Percentiles rank a stretch among this genome's conserved stretches.
phyloP scores from a whole-genome alignment of 2,888 invertebrate species.

The Halocaridina rubra region DNA sequence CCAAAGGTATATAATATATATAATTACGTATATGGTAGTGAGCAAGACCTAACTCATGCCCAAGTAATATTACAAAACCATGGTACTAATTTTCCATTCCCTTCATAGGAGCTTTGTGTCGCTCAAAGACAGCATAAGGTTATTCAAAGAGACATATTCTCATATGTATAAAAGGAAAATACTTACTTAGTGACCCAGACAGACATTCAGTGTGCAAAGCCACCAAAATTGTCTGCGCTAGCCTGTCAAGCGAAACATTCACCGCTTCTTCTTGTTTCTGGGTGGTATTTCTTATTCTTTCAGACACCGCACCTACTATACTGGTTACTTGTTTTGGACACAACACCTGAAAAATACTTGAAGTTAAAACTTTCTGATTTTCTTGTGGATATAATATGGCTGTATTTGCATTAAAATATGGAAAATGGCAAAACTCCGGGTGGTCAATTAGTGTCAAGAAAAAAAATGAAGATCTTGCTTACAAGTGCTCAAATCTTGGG shows the following conservation, averaged over 20 bases:
- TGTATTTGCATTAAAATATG: background rate
- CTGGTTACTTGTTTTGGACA: constrained; percentile 55
- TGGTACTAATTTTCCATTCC: no score
- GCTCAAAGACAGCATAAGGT: no score
- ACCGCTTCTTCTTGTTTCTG: background rate
- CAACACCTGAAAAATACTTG: constrained; percentile 33
- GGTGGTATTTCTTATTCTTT: constrained; percentile 17
- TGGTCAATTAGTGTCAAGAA: background rate
- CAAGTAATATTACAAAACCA: no score
- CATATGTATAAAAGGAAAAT: no score
- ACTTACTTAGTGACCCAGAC: constrained; percentile 54
- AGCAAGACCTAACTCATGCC: no score
- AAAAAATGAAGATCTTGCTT: background rate
- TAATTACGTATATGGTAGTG: no score
- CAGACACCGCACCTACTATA: constrained; percentile 53
- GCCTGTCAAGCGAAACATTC: constrained; percentile 41
- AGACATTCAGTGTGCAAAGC: constrained; percentile 55
- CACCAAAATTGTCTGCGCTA: constrained; percentile 50
- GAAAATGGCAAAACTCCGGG: background rate
- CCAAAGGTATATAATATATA: no score
- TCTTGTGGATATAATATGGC: background rate
- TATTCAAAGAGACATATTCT: no score
- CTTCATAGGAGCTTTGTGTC: no score
- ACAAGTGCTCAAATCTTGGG: no score
- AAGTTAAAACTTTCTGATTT: background rate